These are phyloP conservation scores for Atherix ibis DNA, from an alignment of 2,888 invertebrate species.

Conservation along the genomic window DNA sequence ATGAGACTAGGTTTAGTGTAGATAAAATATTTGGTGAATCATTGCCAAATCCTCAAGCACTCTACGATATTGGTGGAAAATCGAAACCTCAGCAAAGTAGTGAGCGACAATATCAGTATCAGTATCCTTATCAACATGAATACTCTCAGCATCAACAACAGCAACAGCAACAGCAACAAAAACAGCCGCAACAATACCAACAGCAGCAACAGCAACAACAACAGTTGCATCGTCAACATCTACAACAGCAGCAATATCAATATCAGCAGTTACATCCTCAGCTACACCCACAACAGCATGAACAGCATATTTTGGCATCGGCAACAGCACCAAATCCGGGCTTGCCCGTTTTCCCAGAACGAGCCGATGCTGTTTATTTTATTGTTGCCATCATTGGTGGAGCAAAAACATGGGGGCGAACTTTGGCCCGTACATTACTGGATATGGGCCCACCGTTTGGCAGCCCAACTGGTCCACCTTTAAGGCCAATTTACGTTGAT, in stretches of 20 bases:
- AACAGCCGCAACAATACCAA: too few species aligned
- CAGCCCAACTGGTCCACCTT: slow-evolving; percentile 17
- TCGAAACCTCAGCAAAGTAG: too few species aligned
- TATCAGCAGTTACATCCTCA: slow-evolving; percentile 2
- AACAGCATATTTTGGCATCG: background rate
- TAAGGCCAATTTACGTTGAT: slow-evolving; percentile 18
- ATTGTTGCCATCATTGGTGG: slow-evolving; percentile 20
- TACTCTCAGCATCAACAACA: slow-evolving; percentile 5
- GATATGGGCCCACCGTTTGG: slow-evolving; percentile 20
- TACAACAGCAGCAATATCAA: background rate
- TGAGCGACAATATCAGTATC: slow-evolving; percentile 4
- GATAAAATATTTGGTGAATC: background rate
- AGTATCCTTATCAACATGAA: background rate
- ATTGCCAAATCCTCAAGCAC: too few species aligned
- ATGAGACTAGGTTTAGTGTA: background rate
- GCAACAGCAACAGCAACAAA: background rate
- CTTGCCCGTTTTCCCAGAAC: slow-evolving; percentile 17
- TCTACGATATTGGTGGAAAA: too few species aligned
- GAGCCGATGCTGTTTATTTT: slow-evolving; percentile 19
- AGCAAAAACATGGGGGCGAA: slow-evolving; percentile 18
- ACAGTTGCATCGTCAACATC: background rate
- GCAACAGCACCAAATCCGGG: slow-evolving; percentile 6
- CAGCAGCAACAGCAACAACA: slow-evolving; percentile 3
- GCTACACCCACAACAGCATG: background rate
- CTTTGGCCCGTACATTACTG: slow-evolving; percentile 15